Conservation (phyloP, 1,140 invertebrate species). For the Galendromus occidentalis region DNA sequence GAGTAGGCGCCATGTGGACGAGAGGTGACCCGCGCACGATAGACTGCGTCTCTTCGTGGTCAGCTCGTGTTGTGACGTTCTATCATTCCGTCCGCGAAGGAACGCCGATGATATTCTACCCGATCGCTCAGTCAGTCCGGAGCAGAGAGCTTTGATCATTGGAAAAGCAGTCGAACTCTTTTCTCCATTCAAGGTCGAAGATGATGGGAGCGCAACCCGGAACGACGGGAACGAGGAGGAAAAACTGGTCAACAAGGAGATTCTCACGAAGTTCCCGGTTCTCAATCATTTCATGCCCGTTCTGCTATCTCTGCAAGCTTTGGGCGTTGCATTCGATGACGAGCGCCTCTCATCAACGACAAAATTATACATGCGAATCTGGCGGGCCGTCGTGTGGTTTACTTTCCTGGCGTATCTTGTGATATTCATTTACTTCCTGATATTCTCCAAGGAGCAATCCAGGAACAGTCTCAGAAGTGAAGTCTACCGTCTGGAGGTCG, state of each 20-base stretch:
- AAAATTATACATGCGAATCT: neutral
- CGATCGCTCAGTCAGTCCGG: no score
- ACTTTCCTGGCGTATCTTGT: neutral
- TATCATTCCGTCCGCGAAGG: no score
- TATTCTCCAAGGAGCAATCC: neutral
- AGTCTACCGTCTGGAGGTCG: neutral
- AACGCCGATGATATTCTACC: no score
- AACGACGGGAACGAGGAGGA: neutral
- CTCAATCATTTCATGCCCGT: conserved; percentile 7
- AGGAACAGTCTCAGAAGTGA: no score
- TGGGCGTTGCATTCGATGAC: neutral
- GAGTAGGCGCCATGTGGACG: no score
- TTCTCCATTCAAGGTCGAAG: no score
- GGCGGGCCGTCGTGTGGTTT: neutral
- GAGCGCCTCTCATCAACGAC: neutral
- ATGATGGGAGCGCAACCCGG: no score
- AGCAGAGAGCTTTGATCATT: no score
- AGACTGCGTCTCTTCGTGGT: no score
- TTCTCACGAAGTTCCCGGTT: neutral
- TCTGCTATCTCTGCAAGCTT: neutral
- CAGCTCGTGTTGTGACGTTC: no score
- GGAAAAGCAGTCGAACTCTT: no score
- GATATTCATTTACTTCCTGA: neutral
- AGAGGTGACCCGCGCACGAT: no score
- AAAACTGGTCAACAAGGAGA: neutral